Base-by-base conservation (phyloP, 2,797 vertebrate species). In the Oreochromis mossambicus region DNA sequence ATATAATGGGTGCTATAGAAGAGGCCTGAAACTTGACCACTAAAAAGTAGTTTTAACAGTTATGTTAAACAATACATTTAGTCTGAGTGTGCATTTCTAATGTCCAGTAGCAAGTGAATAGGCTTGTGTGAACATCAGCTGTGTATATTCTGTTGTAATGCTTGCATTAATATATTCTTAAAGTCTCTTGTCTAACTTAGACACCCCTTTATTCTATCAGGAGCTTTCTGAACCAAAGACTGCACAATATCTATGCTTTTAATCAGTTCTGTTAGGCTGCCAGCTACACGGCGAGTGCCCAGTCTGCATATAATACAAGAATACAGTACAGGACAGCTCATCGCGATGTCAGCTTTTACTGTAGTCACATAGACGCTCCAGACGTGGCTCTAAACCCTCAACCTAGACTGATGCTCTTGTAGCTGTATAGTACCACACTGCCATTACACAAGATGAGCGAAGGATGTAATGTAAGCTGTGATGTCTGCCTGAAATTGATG, bases 401-500 rank as follows among this genome's bases (percentile, higher is more conserved):
- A 54, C 70, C 17, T 48, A 52, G 36, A 79, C 17, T 26, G 8
- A 2, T 43, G 58, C 19, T 66, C 15, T 36, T 75, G 26, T 48
- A 80, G 55, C 82, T 82, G 76, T 79, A 48, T 19, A 56, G 66
- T 54, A 54, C 61, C 58, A 17, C 80, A 36, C n/a, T 84, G 46
- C 38, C 34, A n/a, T 29, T 38, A 55, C 77, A 79, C 32, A 5
- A 48, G 80, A 73, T 84, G 75, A 48, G 56, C 34, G 63, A 55
- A 83, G 50, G 41, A 51, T 83, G 83, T 83, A 70, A 79, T 46
- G 38, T 34, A 55, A 88, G 79, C 76, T 41, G 15, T 76, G 76
- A 6, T 79, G 80, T 80, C 76, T 80, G 85, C 51, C 58, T 87
- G 84, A 89, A 92, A 92, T 68, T 79, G 86, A 91, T 91, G 84